Percentiles rank a stretch among this genome's conserved stretches.
Evolutionary conservation across 2,888 invertebrate genomes (phyloP).

Genomic region (Leucophora obtusa): DNA sequence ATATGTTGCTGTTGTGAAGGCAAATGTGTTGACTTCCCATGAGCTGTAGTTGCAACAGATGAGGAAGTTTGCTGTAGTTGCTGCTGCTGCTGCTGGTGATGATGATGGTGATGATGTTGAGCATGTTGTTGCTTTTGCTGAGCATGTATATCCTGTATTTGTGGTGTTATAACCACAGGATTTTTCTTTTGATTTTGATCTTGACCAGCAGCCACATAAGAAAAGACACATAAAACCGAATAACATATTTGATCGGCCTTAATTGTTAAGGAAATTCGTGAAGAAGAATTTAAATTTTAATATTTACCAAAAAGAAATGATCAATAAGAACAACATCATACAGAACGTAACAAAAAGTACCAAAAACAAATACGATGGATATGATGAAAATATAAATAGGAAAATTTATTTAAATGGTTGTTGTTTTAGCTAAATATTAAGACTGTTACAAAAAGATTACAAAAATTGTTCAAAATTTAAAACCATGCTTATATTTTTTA

Average conservation of each 20-base stretch:
- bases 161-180: constrained; percentile 76
- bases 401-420: background rate
- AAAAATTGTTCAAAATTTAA: background rate
- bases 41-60: constrained; percentile 26
- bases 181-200: constrained; percentile 86
- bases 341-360: background rate
- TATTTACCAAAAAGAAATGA: background rate
- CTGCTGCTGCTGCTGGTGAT: constrained; percentile 67
- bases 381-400: constrained; percentile 23
- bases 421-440: background rate
- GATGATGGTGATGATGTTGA: constrained; percentile 70
- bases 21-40: constrained; percentile 58
- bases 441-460: background rate
- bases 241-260: constrained; percentile 99
- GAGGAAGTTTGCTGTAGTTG: constrained; percentile 53
- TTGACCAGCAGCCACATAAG: constrained; percentile 96
- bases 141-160: constrained; percentile 77
- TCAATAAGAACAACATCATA: background rate
- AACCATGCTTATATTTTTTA: background rate
- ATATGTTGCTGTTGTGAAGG: constrained; percentile 62
- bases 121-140: constrained; percentile 75
- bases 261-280: background rate
- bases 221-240: constrained; percentile 99
- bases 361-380: constrained; percentile 31
- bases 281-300: background rate